phyloP scores from a whole-genome alignment of 1,140 invertebrate species.

The Hypothenemus hampei region DNA sequence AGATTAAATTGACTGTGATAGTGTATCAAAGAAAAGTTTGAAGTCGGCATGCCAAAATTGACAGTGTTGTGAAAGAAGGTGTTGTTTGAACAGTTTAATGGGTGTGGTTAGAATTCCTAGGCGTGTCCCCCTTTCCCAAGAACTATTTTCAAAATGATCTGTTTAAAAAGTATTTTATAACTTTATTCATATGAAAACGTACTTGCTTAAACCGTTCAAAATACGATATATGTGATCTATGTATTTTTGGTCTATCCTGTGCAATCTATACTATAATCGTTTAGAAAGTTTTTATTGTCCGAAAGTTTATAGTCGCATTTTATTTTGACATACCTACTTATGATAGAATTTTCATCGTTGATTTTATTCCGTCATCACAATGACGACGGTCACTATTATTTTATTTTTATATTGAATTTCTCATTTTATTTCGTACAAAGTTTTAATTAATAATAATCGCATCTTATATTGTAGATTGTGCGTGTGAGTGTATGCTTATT shows the following conservation, averaged over 20 bases:
- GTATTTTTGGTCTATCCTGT: conserved; percentile 12
- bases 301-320: no score
- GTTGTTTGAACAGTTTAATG: background rate
- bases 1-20: conserved; percentile 48
- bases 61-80: conserved; percentile 3
- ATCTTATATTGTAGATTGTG: conserved; percentile 5
- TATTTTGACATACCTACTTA: background rate
- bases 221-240: conserved; percentile 16
- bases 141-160: conserved; percentile 20
- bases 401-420: conserved; percentile 15
- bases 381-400: no score
- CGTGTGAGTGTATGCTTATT: conserved; percentile 10
- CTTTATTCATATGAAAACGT: conserved; percentile 1
- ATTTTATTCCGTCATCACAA: no score
- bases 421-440: conserved; percentile 9
- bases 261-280: conserved; percentile 10
- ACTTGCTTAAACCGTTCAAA: conserved; percentile 13
- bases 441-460: background rate
- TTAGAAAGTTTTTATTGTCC: background rate
- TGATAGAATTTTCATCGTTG: no score
- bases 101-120: no score
- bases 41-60: conserved; percentile 1
- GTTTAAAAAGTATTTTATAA: conserved; percentile 21
- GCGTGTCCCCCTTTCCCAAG: background rate
- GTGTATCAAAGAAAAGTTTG: conserved; percentile 42